Evolutionary conservation across 2,797 vertebrate species (phyloP).

Genomic region (Pangasius sanitwongsei): DNA sequence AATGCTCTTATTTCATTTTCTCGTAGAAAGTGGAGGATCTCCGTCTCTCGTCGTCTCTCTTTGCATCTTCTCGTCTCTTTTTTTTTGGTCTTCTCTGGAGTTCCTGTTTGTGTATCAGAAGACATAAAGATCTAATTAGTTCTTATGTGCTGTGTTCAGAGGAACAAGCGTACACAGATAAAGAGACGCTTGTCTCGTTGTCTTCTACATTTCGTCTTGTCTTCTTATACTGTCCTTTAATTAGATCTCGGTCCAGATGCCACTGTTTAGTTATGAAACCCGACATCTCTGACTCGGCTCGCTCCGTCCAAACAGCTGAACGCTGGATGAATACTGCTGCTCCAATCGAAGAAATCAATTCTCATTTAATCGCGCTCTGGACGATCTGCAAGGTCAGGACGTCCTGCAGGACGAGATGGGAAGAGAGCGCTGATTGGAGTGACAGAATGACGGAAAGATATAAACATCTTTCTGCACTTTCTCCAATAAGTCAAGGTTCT

Average conservation of each 20-base stretch:
- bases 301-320: constrained; percentile 9
- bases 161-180: background rate
- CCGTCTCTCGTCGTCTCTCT: background rate
- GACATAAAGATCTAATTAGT: background rate
- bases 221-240: constrained; percentile 1
- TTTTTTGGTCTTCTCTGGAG: background rate
- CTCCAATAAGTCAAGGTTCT: background rate
- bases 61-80: background rate
- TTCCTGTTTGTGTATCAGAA: background rate
- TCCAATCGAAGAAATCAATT: constrained; percentile 70
- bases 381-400: constrained; percentile 68
- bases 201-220: constrained; percentile 5
- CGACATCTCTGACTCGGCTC: constrained; percentile 29
- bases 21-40: background rate
- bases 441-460: constrained; percentile 33
- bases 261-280: constrained; percentile 30
- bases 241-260: background rate
- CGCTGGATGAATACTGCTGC: constrained; percentile 54
- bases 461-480: background rate
- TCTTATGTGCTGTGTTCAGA: background rate
- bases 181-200: background rate
- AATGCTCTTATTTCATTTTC: background rate
- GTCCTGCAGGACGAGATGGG: background rate
- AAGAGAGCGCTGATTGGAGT: background rate
- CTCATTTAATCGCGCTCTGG: constrained; percentile 66